phyloP scores from a whole-genome alignment of 1,140 invertebrate species.

The Odontomachus brunneus region DNA sequence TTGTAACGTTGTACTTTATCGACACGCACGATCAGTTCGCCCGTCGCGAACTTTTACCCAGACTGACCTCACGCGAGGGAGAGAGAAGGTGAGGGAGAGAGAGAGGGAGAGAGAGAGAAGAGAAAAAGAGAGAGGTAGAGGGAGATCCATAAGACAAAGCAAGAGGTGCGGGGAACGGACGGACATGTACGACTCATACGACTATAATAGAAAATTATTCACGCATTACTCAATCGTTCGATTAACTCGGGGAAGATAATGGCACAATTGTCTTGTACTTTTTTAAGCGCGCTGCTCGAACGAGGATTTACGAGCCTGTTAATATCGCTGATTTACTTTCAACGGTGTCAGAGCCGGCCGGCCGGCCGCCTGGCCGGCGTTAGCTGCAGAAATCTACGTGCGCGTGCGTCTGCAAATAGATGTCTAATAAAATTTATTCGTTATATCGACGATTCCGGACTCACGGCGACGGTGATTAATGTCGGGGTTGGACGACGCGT shows the following conservation, averaged over 20 bases:
- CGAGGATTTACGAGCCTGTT: constrained; percentile 59
- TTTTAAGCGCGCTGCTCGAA: constrained; percentile 34
- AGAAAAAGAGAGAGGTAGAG: constrained; percentile 22
- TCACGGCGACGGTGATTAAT: constrained; percentile 49
- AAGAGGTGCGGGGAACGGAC: constrained; percentile 5
- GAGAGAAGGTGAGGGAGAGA: not conserved
- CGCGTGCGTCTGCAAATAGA: constrained; percentile 25
- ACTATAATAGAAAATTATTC: constrained; percentile 69
- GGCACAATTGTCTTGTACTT: constrained; percentile 59
- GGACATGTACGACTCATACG: constrained; percentile 36
- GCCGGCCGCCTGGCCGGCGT: not conserved
- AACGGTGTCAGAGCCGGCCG: constrained; percentile 8
- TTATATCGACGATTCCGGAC: constrained; percentile 43
- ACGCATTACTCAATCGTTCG: constrained; percentile 66
- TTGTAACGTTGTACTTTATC: constrained; percentile 57
- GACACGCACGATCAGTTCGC: constrained; percentile 56
- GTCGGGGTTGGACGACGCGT: constrained; percentile 30
- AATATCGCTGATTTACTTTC: constrained; percentile 53
- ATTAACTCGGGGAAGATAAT: constrained; percentile 59
- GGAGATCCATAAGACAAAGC: not conserved
- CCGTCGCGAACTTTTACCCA: constrained; percentile 47
- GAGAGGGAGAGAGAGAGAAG: constrained; percentile 35
- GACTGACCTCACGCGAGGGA: constrained; percentile 55
- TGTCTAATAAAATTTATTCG: constrained; percentile 51
- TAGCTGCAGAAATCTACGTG: constrained; percentile 20